Base-by-base conservation (phyloP, 2,888 invertebrate species). In the Limenitis camilla region DNA sequence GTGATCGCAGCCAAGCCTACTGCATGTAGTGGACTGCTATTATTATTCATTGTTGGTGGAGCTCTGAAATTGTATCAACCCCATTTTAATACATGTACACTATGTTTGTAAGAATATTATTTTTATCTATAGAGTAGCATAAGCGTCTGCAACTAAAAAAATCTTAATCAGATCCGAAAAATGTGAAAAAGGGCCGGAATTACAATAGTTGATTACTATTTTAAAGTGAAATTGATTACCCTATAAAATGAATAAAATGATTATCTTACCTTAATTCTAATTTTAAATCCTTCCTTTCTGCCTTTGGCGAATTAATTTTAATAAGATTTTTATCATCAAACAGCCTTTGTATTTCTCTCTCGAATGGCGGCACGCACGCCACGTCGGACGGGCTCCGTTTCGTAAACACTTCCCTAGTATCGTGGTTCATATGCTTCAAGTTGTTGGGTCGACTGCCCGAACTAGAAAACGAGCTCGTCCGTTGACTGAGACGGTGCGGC, bases 1-100 rank as follows among this genome's bases (percentile, higher is more conserved):
- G 93, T 92, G 65, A 94, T 92, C 63, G 93, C 93, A 44, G 93
- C 94, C 69, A 94, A 80, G 30, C 94, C 94, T 61, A 94, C 93
- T 56, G 93, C 92, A 78, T 92, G 93, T 49, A 88, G 72, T 1
- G 88, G 87, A 55, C 88, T 89, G 71, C 90, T 91, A 78, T 90
- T 91, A 77, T 90, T 91, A 75, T 89, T 90, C 52, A 88, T 59
- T 0, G 68, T 65, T 10, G 78, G 74, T 44, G 76, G 76, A 19
- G 73, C 76, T 66, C 83, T 82, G 53, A 5, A 38, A 43, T 19
- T 19, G 19, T 19, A 19, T 19, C 3, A 19, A 19, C 19, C 19
- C 19, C 19, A 19, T 19, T 3, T 19, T 19, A 19, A 19, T 19
- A 19, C 19, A 19, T 19, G 19, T 19, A 8, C 10, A 42, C 6